phyloP scores from a whole-genome alignment of 2,888 invertebrate species.

The Ophonus ardosiacus region DNA sequence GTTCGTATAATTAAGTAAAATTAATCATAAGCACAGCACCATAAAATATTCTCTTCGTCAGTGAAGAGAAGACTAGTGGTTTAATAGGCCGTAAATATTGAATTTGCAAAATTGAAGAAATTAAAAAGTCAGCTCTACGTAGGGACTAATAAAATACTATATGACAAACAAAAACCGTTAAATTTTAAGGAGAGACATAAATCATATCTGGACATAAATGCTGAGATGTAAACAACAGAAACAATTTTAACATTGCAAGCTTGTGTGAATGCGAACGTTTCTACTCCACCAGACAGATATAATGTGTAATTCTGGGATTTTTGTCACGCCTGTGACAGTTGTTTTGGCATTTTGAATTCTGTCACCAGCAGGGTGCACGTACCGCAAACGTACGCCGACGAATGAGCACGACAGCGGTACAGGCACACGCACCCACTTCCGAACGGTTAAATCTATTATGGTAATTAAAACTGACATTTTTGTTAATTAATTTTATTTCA shows the following conservation, averaged over 20 bases:
- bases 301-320: conserved; percentile 56
- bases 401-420: conserved; percentile 10
- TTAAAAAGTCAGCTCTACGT: not conserved
- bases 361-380: conserved; percentile 58
- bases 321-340: conserved; percentile 62
- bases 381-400: conserved; percentile 33
- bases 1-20: not conserved
- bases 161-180: conserved; percentile 1
- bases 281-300: conserved; percentile 31
- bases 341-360: conserved; percentile 63
- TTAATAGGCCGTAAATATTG: conserved; percentile 5
- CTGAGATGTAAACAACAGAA: conserved; percentile 20
- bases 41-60: not conserved
- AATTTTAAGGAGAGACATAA: conserved; percentile 24
- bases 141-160: conserved; percentile 10
- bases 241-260: conserved; percentile 3
- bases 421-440: conserved; percentile 44
- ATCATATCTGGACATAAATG: conserved; percentile 22
- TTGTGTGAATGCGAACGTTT: not conserved
- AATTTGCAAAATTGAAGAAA: conserved; percentile 2
- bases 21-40: not conserved
- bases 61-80: not conserved
- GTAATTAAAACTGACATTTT: conserved; percentile 64
- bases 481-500: conserved; percentile 60
- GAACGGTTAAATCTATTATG: conserved; percentile 59